Evolutionary conservation across 1,140 invertebrate genomes (phyloP).

Genomic region (Drosophila punjabiensis): DNA sequence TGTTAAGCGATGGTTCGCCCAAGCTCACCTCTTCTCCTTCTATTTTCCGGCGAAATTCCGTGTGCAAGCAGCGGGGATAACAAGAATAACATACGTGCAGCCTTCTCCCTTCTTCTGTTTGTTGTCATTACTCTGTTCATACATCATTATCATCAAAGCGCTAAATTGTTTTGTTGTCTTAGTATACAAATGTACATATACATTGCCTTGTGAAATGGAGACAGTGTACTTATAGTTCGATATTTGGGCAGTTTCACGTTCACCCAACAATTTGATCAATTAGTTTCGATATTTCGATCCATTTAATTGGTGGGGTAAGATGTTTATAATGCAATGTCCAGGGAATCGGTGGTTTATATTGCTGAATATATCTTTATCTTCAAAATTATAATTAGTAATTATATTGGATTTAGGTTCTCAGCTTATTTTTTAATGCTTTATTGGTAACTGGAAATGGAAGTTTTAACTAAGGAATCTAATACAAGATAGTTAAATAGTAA

Average conservation of each 20-base stretch:
- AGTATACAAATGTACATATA: slow-evolving; percentile 29
- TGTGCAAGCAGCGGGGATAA: slow-evolving; percentile 46
- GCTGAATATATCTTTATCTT: slow-evolving; percentile 1
- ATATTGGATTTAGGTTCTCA: neutral
- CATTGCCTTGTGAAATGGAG: slow-evolving; percentile 6
- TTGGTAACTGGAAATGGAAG: too few species aligned
- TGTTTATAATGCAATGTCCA: slow-evolving; percentile 35
- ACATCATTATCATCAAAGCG: slow-evolving; percentile 84
- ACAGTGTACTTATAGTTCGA: slow-evolving; percentile 24
- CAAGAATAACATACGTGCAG: slow-evolving; percentile 64
- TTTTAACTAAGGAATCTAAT: too few species aligned
- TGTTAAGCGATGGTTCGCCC: slow-evolving; percentile 65
- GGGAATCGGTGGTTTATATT: slow-evolving; percentile 26
- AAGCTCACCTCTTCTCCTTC: slow-evolving; percentile 36
- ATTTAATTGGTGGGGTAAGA: slow-evolving; percentile 16
- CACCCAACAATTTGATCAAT: slow-evolving; percentile 58
- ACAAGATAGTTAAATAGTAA: neutral
- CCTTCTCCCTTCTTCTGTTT: slow-evolving; percentile 52
- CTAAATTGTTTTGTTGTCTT: slow-evolving; percentile 80
- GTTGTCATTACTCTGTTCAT: slow-evolving; percentile 79
- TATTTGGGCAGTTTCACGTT: slow-evolving; percentile 30
- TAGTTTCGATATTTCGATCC: slow-evolving; percentile 33
- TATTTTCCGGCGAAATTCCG: slow-evolving; percentile 4
- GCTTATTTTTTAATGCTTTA: too few species aligned
- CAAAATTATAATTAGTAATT: slow-evolving; percentile 4